A percentile compares a stretch with the other conserved stretches of the same genome.
phyloP scores from a whole-genome alignment of 2,888 invertebrate species.

The Epistrophella euchroma region DNA sequence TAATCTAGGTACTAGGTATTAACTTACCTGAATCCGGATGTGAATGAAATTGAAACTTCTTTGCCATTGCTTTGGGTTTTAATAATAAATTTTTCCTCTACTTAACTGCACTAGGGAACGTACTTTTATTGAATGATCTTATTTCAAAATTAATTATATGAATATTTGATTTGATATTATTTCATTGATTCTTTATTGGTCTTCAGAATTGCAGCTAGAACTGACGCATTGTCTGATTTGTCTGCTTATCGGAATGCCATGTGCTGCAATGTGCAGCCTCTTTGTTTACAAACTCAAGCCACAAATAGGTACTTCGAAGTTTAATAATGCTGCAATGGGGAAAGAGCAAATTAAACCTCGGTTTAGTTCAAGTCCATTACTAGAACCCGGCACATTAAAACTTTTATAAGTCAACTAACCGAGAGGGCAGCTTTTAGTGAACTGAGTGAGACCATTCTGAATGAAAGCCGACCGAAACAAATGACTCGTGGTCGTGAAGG shows the following conservation, averaged over 20 bases:
- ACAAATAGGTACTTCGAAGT: slow-evolving; percentile 38
- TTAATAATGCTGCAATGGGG: slow-evolving; percentile 32
- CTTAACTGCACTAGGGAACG: slow-evolving; percentile 1
- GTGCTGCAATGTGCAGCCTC: slow-evolving; percentile 38
- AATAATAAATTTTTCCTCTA: not conserved
- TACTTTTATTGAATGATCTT: not conserved
- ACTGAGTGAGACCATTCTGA: slow-evolving; percentile 63
- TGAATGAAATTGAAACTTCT: slow-evolving; percentile 37
- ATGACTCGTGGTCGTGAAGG: slow-evolving; percentile 51
- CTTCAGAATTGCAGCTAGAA: not conserved
- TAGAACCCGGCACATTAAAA: not conserved
- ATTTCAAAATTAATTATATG: slow-evolving; percentile 6
- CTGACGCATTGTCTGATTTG: not conserved
- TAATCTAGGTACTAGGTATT: fast-evolving
- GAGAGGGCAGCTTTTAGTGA: slow-evolving; percentile 34
- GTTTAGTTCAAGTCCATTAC: slow-evolving; percentile 1
- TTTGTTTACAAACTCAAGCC: slow-evolving; percentile 47
- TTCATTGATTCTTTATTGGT: slow-evolving; percentile 22
- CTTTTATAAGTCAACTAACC: slow-evolving; percentile 26
- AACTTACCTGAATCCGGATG: slow-evolving; percentile 55
- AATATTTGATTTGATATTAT: not conserved
- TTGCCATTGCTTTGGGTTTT: slow-evolving; percentile 25
- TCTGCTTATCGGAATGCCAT: slow-evolving; percentile 5
- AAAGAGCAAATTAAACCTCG: slow-evolving; percentile 18
- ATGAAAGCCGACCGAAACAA: slow-evolving; percentile 34